Evolutionary conservation across 2,888 invertebrate species (phyloP).

Genomic region (Geophilus truncorum): DNA sequence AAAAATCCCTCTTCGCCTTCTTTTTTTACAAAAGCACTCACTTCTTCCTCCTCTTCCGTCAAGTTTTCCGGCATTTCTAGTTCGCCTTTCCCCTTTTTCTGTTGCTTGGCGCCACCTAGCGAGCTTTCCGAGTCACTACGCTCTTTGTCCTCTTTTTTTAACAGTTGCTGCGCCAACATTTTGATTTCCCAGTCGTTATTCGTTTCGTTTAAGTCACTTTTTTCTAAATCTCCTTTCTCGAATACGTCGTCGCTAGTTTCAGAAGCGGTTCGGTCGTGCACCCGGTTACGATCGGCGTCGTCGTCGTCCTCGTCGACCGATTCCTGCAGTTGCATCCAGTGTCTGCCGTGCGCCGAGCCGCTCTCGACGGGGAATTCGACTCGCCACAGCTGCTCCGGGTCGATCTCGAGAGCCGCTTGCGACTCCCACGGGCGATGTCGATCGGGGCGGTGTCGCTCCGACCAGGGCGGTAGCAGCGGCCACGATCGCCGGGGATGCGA

Average conservation of each 20-base stretch:
- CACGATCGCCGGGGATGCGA: slow-evolving; percentile 36
- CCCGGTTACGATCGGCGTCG: slow-evolving; percentile 39
- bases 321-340: slow-evolving; percentile 39
- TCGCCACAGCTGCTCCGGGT: slow-evolving; percentile 37
- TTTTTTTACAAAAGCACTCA: neutral
- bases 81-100: no score
- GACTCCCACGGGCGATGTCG: slow-evolving; percentile 32
- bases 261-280: neutral
- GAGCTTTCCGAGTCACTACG: neutral
- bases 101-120: no score
- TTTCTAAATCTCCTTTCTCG: neutral
- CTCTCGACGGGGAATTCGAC: slow-evolving; percentile 34
- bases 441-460: slow-evolving; percentile 29
- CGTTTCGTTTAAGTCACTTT: neutral
- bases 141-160: slow-evolving; percentile 45
- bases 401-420: slow-evolving; percentile 33
- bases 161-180: slow-evolving; percentile 70
- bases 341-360: slow-evolving; percentile 35
- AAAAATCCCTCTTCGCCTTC: neutral
- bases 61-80: no score
- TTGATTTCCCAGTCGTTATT: slow-evolving; percentile 63
- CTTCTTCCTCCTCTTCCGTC: slow-evolving; percentile 19
- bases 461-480: slow-evolving; percentile 36
- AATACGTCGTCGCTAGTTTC: neutral
- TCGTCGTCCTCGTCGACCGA: slow-evolving; percentile 45